phyloP scores from a whole-genome alignment of 2,797 vertebrate genomes.

The Diceros bicornis region DNA sequence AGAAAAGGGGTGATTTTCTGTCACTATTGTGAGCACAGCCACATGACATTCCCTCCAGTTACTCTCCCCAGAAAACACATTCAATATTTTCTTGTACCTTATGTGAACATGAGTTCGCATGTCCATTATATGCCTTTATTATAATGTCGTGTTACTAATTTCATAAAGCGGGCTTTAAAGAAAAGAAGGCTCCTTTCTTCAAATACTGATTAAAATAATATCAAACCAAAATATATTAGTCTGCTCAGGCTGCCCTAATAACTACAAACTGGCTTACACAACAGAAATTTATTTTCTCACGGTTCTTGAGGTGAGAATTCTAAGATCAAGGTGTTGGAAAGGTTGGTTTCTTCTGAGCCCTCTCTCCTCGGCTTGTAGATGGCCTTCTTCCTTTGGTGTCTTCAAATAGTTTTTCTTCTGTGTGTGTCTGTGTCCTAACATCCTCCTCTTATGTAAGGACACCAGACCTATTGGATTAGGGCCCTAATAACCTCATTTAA shows the following conservation, averaged over 20 bases:
- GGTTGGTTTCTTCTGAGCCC: not conserved
- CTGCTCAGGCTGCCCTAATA: not conserved
- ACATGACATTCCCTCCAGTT: fast-evolving
- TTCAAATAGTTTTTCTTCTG: not conserved
- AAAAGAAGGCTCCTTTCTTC: not conserved
- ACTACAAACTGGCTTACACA: fast-evolving
- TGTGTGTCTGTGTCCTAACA: not conserved
- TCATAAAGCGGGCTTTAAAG: not conserved
- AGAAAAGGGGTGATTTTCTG: not conserved
- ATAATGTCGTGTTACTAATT: not conserved
- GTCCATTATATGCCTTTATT: not conserved
- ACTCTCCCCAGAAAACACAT: not conserved
- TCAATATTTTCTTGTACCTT: not conserved
- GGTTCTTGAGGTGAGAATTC: not conserved
- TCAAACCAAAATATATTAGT: not conserved
- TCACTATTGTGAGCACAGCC: not conserved
- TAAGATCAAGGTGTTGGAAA: not conserved
- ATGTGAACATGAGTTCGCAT: not conserved
- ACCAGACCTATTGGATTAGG: not conserved
- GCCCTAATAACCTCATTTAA: not conserved
- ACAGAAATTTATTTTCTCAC: not conserved
- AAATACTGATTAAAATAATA: not conserved
- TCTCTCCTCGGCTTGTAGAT: too few species aligned
- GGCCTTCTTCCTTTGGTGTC: not conserved
- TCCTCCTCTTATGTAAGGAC: not conserved